phyloP scores from a whole-genome alignment of 1,140 invertebrate genomes.

The Drosophila ficusphila region DNA sequence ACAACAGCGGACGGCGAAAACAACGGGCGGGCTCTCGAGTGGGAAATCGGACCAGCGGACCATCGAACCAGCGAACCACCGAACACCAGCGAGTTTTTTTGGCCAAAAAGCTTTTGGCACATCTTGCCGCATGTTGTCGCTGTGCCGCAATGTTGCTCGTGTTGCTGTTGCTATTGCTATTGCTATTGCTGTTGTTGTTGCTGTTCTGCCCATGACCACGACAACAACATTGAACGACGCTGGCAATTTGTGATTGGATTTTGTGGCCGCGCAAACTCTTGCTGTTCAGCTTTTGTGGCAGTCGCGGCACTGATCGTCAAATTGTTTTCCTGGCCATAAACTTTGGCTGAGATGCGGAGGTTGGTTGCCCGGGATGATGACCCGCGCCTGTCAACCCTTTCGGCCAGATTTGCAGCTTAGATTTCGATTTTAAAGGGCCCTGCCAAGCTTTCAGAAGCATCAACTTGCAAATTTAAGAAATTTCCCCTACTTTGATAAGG shows the following conservation, averaged over 20 bases:
- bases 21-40: conserved; percentile 35
- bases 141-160: conserved; percentile 20
- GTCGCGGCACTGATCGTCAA: conserved; percentile 30
- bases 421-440: neutral
- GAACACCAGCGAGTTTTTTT: no score
- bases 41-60: conserved; percentile 3
- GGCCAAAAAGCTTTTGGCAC: conserved; percentile 45
- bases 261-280: conserved; percentile 29
- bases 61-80: conserved; percentile 12
- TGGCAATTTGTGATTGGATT: conserved; percentile 51
- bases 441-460: neutral
- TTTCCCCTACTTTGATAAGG: no score
- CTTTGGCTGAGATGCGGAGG: neutral
- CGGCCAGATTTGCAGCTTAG: neutral
- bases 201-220: conserved; percentile 29
- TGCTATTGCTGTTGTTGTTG: conserved; percentile 17
- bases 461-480: no score
- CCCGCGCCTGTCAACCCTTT: conserved; percentile 21
- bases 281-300: conserved; percentile 4
- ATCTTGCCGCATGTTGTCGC: conserved; percentile 51
- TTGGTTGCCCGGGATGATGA: neutral
- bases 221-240: conserved; percentile 49
- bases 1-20: conserved; percentile 17
- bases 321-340: conserved; percentile 37
- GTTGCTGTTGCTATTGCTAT: conserved; percentile 12